Conservation (phyloP, 2,113 vertebrate genomes). For the Psilopogon haemacephalus region DNA sequence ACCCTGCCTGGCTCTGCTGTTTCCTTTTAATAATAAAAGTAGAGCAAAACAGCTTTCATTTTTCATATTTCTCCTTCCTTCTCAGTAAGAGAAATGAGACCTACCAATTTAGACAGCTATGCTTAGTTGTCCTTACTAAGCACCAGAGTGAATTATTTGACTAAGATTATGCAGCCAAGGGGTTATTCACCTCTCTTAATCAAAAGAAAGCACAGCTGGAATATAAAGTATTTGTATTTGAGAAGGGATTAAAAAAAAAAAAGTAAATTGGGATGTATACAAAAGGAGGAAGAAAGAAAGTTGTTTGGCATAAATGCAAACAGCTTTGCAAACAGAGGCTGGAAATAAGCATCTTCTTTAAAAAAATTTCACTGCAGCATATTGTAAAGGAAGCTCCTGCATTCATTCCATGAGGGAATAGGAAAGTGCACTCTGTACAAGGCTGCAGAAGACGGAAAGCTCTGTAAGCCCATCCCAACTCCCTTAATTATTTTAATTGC, state of each 20-base stretch:
- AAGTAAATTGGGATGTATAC: not conserved
- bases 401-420: conserved; percentile 50
- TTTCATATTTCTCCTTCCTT: not conserved
- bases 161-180: conserved; percentile 14
- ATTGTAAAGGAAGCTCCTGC: conserved; percentile 42
- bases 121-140: not conserved
- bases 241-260: fast-evolving
- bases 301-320: not conserved
- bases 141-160: conserved; percentile 15
- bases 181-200: conserved; percentile 8
- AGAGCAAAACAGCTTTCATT: not conserved
- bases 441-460: conserved; percentile 64
- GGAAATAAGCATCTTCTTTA: conserved; percentile 11
- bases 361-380: conserved; percentile 48
- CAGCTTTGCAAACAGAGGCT: not conserved
- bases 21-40: not conserved
- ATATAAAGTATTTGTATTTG: not conserved
- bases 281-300: conserved; percentile 4
- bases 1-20: not conserved
- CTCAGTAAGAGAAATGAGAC: not conserved
- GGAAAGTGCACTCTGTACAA: conserved; percentile 64
- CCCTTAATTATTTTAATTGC: conserved; percentile 98
- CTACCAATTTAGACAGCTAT: not conserved
- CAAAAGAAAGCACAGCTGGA: conserved; percentile 10
- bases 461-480: conserved; percentile 79